Evolutionary conservation across 1,140 invertebrate species (phyloP).

Genomic region (Bombus difficillimus): DNA sequence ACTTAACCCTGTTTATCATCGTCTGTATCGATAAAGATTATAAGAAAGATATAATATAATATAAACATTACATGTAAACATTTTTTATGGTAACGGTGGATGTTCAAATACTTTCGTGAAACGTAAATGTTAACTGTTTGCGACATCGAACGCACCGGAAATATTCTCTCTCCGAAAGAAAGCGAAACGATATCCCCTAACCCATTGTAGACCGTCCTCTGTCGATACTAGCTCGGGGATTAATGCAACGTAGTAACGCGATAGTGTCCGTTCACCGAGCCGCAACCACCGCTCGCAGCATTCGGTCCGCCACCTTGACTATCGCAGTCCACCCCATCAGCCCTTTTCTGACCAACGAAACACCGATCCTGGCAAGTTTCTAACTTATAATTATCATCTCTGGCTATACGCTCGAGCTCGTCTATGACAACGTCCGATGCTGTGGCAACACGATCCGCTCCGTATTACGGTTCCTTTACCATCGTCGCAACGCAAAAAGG

Average conservation of each 20-base stretch:
- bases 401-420: constrained; percentile 56
- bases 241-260: constrained; percentile 79
- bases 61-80: too few relatives aligned
- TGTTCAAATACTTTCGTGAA: too few relatives aligned
- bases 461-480: not conserved
- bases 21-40: too few relatives aligned
- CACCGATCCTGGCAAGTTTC: constrained; percentile 71
- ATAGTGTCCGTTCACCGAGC: constrained; percentile 75
- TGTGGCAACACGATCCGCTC: constrained; percentile 54
- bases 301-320: constrained; percentile 32
- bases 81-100: too few relatives aligned
- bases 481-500: too few relatives aligned
- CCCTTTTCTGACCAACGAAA: constrained; percentile 62
- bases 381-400: constrained; percentile 77
- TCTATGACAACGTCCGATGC: constrained; percentile 55
- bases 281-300: constrained; percentile 68
- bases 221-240: constrained; percentile 76
- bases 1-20: too few relatives aligned
- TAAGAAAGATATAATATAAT: too few relatives aligned
- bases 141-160: not conserved
- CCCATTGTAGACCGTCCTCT: constrained; percentile 59
- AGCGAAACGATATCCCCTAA: constrained; percentile 44
- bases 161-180: constrained; percentile 27
- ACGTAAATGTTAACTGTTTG: too few relatives aligned
- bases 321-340: constrained; percentile 17